Evolutionary conservation across 2,797 vertebrate genomes (phyloP).

Genomic region (Pangasius djambal): DNA sequence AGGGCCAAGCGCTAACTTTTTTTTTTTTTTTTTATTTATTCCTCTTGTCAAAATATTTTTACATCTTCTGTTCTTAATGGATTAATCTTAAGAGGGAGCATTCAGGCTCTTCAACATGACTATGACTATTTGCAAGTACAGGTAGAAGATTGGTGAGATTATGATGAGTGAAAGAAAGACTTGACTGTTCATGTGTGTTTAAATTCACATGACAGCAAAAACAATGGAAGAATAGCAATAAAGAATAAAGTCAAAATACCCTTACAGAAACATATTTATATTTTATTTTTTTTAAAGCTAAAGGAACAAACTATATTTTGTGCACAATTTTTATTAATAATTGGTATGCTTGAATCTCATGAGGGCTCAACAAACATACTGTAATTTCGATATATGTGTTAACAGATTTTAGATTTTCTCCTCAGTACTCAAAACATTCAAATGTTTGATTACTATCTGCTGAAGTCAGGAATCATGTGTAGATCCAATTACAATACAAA

Average conservation of each 20-base stretch:
- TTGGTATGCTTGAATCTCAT: neutral
- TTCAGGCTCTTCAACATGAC: slow-evolving; percentile 67
- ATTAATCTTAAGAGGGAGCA: slow-evolving; percentile 74
- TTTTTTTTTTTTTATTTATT: slow-evolving; percentile 29
- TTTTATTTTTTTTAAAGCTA: neutral
- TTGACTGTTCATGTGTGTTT: slow-evolving; percentile 62
- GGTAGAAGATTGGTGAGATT: slow-evolving; percentile 59
- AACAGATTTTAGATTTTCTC: too few relatives aligned
- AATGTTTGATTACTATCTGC: neutral
- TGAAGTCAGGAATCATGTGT: neutral
- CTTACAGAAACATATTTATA: neutral
- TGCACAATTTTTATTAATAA: neutral
- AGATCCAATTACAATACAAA: neutral
- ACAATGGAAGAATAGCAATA: slow-evolving; percentile 72
- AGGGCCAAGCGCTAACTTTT: neutral
- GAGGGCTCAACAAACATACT: neutral
- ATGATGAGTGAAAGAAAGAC: slow-evolving; percentile 75
- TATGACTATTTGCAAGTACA: slow-evolving; percentile 56
- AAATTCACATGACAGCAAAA: slow-evolving; percentile 63
- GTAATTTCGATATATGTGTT: neutral
- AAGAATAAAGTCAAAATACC: slow-evolving; percentile 60
- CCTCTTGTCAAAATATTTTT: slow-evolving; percentile 57
- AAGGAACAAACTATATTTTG: neutral
- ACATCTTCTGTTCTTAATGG: slow-evolving; percentile 70
- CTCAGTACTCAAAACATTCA: too few relatives aligned